These are phyloP conservation scores for Dipodomys stephensi DNA, from an alignment of 2,113 vertebrate genomes.

Conservation along the genomic window DNA sequence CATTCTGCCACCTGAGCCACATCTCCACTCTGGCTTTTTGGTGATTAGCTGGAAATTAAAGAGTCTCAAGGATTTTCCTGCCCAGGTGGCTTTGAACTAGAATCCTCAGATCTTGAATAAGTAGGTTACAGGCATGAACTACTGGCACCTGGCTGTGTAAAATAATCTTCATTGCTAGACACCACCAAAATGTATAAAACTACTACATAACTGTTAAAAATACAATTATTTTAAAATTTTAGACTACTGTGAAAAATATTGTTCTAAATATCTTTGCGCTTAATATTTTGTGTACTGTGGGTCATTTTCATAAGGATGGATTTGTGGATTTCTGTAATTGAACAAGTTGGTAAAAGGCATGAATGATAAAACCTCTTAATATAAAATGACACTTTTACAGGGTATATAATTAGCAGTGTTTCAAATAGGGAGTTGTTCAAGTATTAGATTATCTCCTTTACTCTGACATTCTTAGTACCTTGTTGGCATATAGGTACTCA, in stretches of 20 bases:
- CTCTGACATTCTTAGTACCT: background rate
- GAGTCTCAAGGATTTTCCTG: too few species aligned
- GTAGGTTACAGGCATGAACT: too few species aligned
- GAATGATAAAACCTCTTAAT: background rate
- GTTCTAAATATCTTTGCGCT: constrained; percentile 1
- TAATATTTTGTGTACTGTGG: background rate
- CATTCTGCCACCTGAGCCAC: too few species aligned
- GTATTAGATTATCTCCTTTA: constrained; percentile 16
- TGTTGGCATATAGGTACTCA: too few species aligned
- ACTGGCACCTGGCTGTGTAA: background rate
- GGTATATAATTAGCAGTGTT: constrained; percentile 1
- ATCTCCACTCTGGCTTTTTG: too few species aligned
- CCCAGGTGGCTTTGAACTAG: too few species aligned
- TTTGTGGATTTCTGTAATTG: background rate
- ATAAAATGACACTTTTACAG: background rate
- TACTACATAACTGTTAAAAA: constrained; percentile 25
- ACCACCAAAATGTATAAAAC: background rate
- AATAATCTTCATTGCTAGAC: constrained; percentile 23
- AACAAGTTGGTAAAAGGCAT: constrained; percentile 20
- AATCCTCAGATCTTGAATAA: too few species aligned
- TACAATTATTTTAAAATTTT: constrained; percentile 27
- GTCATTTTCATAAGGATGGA: constrained; percentile 18
- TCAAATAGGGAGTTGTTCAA: constrained; percentile 15
- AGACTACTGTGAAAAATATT: background rate
- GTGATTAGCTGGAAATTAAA: too few species aligned